Evolutionary conservation across 2,797 vertebrate genomes (phyloP).

Genomic region (Hippocampus kuda): DNA sequence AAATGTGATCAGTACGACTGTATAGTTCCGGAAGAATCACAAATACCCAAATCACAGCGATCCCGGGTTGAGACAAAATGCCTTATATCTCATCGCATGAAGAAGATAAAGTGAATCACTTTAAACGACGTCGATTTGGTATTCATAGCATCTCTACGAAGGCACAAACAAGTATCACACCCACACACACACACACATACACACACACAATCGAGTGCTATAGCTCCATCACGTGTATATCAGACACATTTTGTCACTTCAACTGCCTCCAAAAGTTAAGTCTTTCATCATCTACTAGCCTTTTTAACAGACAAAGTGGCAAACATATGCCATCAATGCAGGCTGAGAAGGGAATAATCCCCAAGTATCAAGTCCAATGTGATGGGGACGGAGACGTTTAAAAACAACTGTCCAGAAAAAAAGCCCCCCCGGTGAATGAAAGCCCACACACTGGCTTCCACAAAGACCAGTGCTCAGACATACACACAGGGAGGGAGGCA

Average conservation of each 20-base stretch:
- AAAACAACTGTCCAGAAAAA: conserved; percentile 55
- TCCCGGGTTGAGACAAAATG: too few relatives aligned
- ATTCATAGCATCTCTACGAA: background rate
- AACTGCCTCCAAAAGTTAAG: background rate
- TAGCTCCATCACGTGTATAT: background rate
- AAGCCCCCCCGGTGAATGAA: conserved; percentile 78
- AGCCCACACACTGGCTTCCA: conserved; percentile 80
- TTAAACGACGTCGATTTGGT: background rate
- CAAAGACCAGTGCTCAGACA: conserved; percentile 65
- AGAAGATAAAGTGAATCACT: background rate
- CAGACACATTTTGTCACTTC: background rate
- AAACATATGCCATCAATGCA: conserved; percentile 20
- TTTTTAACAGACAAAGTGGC: conserved; percentile 2
- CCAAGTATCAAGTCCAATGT: conserved; percentile 46
- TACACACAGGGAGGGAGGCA: conserved; percentile 44
- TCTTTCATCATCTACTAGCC: background rate
- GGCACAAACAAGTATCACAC: background rate
- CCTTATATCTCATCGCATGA: background rate
- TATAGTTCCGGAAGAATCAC: background rate
- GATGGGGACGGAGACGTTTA: conserved; percentile 47
- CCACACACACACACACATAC: too few relatives aligned
- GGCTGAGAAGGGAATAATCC: conserved; percentile 28
- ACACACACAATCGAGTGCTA: background rate
- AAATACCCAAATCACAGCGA: background rate
- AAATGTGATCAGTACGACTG: background rate